Base-by-base conservation (phyloP, 2,888 invertebrate species). In the Tetranychus piercei region DNA sequence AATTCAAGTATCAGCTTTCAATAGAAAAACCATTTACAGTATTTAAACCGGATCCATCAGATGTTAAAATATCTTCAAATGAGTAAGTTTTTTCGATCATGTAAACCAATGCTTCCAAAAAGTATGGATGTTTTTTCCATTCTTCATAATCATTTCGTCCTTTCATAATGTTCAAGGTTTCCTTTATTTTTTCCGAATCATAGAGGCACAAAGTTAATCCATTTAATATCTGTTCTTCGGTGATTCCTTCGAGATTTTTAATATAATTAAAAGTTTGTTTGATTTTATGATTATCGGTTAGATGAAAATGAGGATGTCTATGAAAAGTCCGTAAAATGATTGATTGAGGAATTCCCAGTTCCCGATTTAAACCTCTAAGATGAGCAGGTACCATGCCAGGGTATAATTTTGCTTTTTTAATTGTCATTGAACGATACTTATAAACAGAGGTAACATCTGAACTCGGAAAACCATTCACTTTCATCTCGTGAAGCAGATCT, bases 101-200 rank as follows among this genome's bases (percentile, higher is more conserved):
- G 34, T 69, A 69, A 1, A 69, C 22, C 20, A 69, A 23, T 5
- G 69, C 1, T 23, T 69, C 69, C 20, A 69, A 23, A 69, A 69
- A 69, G 34, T 23, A 69, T 20, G 69, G 69, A 69, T 20, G 34
- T 69, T 69, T 69, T 69, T 22, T 18, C 69, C 69, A 69, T 22
- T 11, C 34, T 20, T 69, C 69, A 69, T 20, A 69, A 23, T 69
- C 34, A 23, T 69, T 9, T 11, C 69, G 34, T 20, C 20, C 34
- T 69, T 69, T 22, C 34, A 69, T 69, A 1, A 22, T 69, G 6
- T n/a, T 11, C 18, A 69, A 69, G 18, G 69, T 22, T 69, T 69
- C 69, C 11, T 69, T 23, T 7, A 69, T 20, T 11, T 23, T 23
- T 69, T 20, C 20, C 11, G 22, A 7, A 23, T 69, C 22, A 69